Percentiles rank a stretch among this genome's conserved stretches.
These are phyloP conservation scores for Lamellibrachia columna DNA, from an alignment of 2,888 invertebrate species.

Conservation along the genomic window DNA sequence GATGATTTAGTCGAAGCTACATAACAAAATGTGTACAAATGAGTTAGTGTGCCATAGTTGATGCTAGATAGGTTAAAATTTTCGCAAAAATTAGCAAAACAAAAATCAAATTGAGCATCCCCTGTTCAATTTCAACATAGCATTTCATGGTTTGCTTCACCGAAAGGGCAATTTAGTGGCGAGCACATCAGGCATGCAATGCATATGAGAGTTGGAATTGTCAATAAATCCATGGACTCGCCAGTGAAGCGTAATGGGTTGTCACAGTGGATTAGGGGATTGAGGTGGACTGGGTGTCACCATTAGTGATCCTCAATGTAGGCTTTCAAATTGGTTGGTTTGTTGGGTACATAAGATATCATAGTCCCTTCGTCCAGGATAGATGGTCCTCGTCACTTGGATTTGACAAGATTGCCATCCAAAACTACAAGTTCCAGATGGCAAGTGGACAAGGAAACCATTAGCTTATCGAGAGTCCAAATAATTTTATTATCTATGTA, in stretches of 20 bases:
- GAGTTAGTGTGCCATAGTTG: no score
- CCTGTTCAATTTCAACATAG: neutral
- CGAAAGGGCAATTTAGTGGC: neutral
- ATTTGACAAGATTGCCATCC: no score
- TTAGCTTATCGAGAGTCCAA: no score
- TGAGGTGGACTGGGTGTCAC: neutral
- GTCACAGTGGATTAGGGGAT: neutral
- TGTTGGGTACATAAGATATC: neutral
- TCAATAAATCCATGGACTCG: neutral
- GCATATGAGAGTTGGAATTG: neutral
- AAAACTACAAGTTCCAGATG: no score
- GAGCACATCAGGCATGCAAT: neutral
- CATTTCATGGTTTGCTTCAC: neutral
- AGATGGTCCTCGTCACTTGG: neutral
- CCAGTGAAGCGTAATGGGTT: neutral
- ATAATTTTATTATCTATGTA: no score
- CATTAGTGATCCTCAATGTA: neutral
- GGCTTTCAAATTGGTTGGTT: neutral
- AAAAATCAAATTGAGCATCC: neutral
- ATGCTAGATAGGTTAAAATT: no score
- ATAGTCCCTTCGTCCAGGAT: neutral
- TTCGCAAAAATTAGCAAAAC: no score
- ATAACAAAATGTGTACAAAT: no score
- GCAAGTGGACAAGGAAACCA: no score
- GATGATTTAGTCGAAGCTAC: no score